Base-by-base conservation (phyloP, 2,888 invertebrate species). In the Lochmaea crataegi region DNA sequence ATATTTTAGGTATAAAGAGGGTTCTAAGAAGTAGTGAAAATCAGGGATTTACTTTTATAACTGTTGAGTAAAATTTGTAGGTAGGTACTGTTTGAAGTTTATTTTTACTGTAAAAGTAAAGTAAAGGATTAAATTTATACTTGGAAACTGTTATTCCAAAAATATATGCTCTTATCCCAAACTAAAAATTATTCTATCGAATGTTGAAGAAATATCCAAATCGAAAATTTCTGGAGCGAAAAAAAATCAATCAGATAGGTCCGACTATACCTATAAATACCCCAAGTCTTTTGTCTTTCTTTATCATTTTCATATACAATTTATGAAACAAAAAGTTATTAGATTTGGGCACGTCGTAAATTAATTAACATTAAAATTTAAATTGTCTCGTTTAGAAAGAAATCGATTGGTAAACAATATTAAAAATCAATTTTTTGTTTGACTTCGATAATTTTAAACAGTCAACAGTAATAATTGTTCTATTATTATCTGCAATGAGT, bases 371-470 rank as follows among this genome's bases (percentile, higher is more conserved):
- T n/a, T n/a, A n/a, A n/a, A n/a, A n/a, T n/a, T n/a, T n/a, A n/a
- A n/a, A n/a, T n/a, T n/a, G n/a, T n/a, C n/a, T n/a, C n/a, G n/a
- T n/a, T n/a, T n/a, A 32, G 32, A 32, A 32, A 7, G 0, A 7
- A 32, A 32, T 32, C 7, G 32, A 7, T 2, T 45, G 45, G 32
- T 60, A 60, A 60, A 60, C 12, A 60, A 38, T 14, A 57, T 57
- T 22, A 42, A 57, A 67, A 32, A 32, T 16, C 16, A 12, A 67
- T 68, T 63, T 67, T 64, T 53, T 58, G 45, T 72, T 72, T 68
- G 53, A 65, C 48, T 68, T 72, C 65, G 72, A 72, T 72, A 65
- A 56, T 58, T 45, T 71, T 71, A 26, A 71, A 51, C 51, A 41
- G 48, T 64, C 9, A 48, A 48, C 22, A 58, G 22, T 53, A 42